phyloP scores from a whole-genome alignment of 2,888 invertebrate genomes.

The Caenorhabditis uteleia region DNA sequence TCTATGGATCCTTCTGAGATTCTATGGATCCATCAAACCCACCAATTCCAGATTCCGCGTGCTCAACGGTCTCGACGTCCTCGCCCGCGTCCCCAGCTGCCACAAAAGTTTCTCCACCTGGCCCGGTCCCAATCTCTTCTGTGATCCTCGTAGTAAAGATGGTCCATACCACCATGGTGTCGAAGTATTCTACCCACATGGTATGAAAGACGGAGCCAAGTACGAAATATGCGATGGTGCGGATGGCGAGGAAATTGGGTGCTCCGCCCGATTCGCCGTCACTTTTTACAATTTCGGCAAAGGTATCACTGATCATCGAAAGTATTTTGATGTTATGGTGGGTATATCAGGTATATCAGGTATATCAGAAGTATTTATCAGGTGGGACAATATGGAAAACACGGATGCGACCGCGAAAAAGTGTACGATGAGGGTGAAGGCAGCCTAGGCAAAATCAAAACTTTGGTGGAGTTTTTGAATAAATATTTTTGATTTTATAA shows the following conservation, averaged over 20 bases:
- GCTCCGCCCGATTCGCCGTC: slow-evolving; percentile 8
- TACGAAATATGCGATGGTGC: slow-evolving; percentile 18
- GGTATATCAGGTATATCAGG: background rate
- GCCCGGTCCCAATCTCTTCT: slow-evolving; percentile 14
- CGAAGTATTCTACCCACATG: slow-evolving; percentile 27
- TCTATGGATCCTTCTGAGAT: too few species aligned
- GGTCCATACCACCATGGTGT: slow-evolving; percentile 28
- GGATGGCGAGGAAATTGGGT: slow-evolving; percentile 22
- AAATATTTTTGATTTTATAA: slow-evolving; percentile 18
- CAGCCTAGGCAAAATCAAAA: slow-evolving; percentile 21
- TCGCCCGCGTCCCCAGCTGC: slow-evolving; percentile 18
- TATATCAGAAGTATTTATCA: slow-evolving; percentile 1
- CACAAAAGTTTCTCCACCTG: slow-evolving; percentile 22
- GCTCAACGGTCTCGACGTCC: slow-evolving; percentile 17
- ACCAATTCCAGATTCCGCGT: slow-evolving; percentile 18
- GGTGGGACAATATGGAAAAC: slow-evolving; percentile 21
- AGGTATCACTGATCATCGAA: slow-evolving; percentile 28
- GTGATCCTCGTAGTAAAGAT: slow-evolving; percentile 11
- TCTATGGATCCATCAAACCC: too few species aligned
- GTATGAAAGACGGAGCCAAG: slow-evolving; percentile 15
- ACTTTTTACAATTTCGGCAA: slow-evolving; percentile 16
- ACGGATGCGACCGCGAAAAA: slow-evolving; percentile 16
- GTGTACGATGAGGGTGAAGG: slow-evolving; percentile 30
- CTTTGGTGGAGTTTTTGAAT: slow-evolving; percentile 16
- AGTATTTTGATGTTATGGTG: slow-evolving; percentile 33